These are phyloP conservation scores for Tipula confusa DNA, from an alignment of 2,888 invertebrate species.

Conservation along the genomic window DNA sequence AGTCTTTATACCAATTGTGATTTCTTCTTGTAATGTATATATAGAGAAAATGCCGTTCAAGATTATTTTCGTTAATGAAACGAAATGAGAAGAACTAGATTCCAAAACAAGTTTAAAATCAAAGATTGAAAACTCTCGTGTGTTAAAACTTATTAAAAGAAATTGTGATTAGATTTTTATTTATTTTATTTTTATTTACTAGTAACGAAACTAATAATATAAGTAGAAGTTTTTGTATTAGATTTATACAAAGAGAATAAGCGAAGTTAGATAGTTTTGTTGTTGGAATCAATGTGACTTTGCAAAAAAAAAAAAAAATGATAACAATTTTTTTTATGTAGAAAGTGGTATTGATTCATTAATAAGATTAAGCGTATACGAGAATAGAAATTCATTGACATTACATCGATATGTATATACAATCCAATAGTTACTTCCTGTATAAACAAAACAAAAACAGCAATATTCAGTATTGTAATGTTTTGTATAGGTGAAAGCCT, in stretches of 20 bases:
- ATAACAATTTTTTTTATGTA: background rate
- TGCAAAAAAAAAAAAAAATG: background rate
- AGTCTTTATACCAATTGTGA: conserved; percentile 7
- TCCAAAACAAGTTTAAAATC: background rate
- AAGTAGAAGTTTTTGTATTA: background rate
- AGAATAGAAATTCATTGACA: background rate
- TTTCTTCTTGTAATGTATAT: background rate
- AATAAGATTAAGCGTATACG: background rate
- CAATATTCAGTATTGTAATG: too few species aligned
- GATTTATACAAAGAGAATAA: background rate
- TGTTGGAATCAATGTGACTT: background rate
- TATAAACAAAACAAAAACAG: too few species aligned
- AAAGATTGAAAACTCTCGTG: background rate
- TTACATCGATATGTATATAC: background rate
- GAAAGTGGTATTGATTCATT: background rate
- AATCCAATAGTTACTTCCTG: background rate
- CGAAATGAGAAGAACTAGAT: background rate
- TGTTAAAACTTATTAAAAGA: background rate
- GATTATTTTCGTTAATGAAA: background rate
- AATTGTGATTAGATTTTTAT: too few species aligned
- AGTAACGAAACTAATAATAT: background rate
- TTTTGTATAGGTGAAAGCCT: too few species aligned
- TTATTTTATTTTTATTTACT: too few species aligned
- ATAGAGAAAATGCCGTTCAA: background rate
- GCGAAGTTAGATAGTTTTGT: background rate